Evolutionary conservation across 1,140 invertebrate genomes (phyloP).

Genomic region (Dendrolimus punctatus): DNA sequence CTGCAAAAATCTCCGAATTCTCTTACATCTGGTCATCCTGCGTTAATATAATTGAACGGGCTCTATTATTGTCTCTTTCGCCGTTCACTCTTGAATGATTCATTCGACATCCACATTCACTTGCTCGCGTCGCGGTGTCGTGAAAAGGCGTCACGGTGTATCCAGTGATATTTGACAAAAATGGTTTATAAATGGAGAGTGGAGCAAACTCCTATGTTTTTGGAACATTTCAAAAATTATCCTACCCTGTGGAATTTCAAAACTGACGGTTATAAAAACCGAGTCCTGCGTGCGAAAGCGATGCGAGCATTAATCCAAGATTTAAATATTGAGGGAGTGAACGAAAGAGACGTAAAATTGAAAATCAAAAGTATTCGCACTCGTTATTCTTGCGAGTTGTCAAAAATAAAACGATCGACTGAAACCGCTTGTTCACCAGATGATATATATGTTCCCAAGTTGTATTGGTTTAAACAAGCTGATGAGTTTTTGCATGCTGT

Average conservation of each 20-base stretch:
- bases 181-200: conserved; percentile 9
- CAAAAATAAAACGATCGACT: conserved; percentile 9
- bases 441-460: conserved; percentile 8
- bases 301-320: conserved; percentile 10
- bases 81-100: conserved; percentile 3
- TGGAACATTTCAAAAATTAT: conserved; percentile 8
- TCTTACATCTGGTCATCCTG: too few relatives aligned
- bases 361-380: conserved; percentile 11
- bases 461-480: conserved; percentile 8
- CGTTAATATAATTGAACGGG: too few relatives aligned
- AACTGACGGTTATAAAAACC: conserved; percentile 3
- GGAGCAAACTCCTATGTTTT: conserved; percentile 4
- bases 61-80: too few relatives aligned
- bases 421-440: conserved; percentile 7
- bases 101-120: not conserved
- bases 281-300: conserved; percentile 1
- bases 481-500: conserved; percentile 3
- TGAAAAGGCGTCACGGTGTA: too few relatives aligned
- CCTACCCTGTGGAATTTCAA: conserved; percentile 6
- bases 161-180: not conserved
- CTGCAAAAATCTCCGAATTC: too few relatives aligned
- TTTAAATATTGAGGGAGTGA: conserved; percentile 10
- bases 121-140: not conserved
- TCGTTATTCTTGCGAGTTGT: conserved; percentile 7
- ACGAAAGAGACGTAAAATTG: conserved; percentile 11